phyloP scores from a whole-genome alignment of 2,888 invertebrate genomes.

The Ligdia adustata region DNA sequence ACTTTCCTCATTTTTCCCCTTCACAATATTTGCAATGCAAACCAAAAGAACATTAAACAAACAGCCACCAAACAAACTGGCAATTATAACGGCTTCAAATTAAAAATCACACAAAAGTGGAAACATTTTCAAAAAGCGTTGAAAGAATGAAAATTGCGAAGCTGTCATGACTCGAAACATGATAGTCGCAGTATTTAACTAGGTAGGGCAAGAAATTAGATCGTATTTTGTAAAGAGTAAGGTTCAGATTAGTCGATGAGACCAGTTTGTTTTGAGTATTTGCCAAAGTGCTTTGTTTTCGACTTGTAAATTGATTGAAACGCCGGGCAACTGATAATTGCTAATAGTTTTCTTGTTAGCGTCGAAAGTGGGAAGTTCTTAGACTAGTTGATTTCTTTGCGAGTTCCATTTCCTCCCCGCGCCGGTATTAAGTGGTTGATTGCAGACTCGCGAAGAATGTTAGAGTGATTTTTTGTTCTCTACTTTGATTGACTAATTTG shows the following conservation, averaged over 20 bases:
- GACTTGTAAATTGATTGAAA: slow-evolving; percentile 77
- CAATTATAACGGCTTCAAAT: slow-evolving; percentile 39
- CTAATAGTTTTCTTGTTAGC: slow-evolving; percentile 79
- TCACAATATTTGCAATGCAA: slow-evolving; percentile 22
- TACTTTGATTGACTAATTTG: slow-evolving; percentile 17
- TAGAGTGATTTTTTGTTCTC: slow-evolving; percentile 21
- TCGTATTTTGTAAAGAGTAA: slow-evolving; percentile 29
- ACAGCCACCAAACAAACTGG: slow-evolving; percentile 32
- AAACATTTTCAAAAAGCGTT: slow-evolving; percentile 30
- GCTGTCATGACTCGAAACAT: slow-evolving; percentile 57
- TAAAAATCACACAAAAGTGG: slow-evolving; percentile 42
- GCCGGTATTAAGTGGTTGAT: slow-evolving; percentile 55
- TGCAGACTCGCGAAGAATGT: slow-evolving; percentile 41
- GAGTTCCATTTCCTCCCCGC: slow-evolving; percentile 52
- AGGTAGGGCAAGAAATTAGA: slow-evolving; percentile 23
- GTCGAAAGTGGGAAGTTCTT: slow-evolving; percentile 59
- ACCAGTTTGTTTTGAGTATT: slow-evolving; percentile 46
- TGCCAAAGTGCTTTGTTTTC: slow-evolving; percentile 62
- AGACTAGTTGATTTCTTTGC: slow-evolving; percentile 63
- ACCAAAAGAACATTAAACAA: slow-evolving; percentile 25
- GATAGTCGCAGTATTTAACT: slow-evolving; percentile 40
- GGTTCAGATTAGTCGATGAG: slow-evolving; percentile 10
- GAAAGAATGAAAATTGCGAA: slow-evolving; percentile 57
- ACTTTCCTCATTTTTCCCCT: slow-evolving; percentile 6
- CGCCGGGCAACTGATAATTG: slow-evolving; percentile 73